Base-by-base conservation (phyloP, 1,140 invertebrate species). In the Nebria ingens region DNA sequence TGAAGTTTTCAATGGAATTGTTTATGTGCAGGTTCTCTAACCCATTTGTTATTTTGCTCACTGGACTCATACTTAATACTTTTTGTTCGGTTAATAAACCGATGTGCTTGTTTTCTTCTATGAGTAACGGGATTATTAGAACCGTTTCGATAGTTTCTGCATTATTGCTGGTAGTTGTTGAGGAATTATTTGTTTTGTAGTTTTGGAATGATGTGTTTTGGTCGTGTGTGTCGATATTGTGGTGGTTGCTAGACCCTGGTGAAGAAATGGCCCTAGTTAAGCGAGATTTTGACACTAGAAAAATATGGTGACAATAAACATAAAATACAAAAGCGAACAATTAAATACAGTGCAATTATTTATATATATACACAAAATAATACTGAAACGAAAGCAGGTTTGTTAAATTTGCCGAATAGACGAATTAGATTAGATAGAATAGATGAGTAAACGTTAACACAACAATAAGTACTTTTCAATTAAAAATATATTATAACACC, bases 41-140 rank as follows among this genome's bases (percentile, higher is more conserved):
- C 15, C 20, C 22, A 15, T 53, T 53, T 34, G 52, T 53, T 11
- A 45, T 61, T 63, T 19, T 61, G 59, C 2, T 60, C 15, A 1
- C 53, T 2, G 60, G 40, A 34, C 55, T 61, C 42, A 64, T 59
- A 50, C 65, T 63, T 51, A 63, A 54, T 56, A 86, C 84, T 70
- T 87, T 86, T 51, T 85, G 79, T 73, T 89, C 86, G 13, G 82
- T 75, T n/a, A 87, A 61, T 59, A 87, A 72, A 19, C 85, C 86
- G 13, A 85, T 76, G 53, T 77, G 80, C 62, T 86, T 82, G 17
- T 68, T 71, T 22, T 73, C 70, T 19, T 68, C 72, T 25, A 69
- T 67, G 29, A 74, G 72, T 60, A 87, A 78, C 17, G 84, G 79
- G 61, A 89, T 82, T 19, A 88, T 79, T 13, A 89, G 68, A 6